A percentile compares a stretch with the other conserved stretches of the same genome.
Evolutionary conservation across 2,888 invertebrate species (phyloP).

Genomic region (Tenthredo notha): DNA sequence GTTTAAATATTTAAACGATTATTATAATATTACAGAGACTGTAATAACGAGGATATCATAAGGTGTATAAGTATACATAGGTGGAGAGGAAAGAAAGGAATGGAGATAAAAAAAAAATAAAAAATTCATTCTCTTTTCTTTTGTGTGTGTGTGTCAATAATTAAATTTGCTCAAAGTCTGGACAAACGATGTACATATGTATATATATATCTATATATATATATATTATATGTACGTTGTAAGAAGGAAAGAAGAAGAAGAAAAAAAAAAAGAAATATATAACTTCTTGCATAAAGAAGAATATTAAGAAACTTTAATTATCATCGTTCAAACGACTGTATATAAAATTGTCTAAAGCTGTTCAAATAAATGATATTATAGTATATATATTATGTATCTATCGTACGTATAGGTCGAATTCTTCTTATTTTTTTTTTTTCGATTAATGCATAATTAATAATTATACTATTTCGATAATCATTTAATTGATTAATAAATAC

Average conservation of each 20-base stretch:
- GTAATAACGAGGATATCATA: background rate
- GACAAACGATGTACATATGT: background rate
- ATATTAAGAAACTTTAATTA: background rate
- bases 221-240: too few relatives aligned
- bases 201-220: background rate
- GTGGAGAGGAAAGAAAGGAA: background rate
- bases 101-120: background rate
- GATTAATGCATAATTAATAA: too few relatives aligned
- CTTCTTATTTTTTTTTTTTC: too few relatives aligned
- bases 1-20: constrained; percentile 34
- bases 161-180: constrained; percentile 10
- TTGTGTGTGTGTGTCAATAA: background rate
- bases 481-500: too few relatives aligned
- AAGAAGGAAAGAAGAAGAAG: background rate
- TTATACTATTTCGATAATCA: too few relatives aligned
- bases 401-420: too few relatives aligned
- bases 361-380: background rate
- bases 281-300: background rate
- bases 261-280: background rate
- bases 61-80: background rate
- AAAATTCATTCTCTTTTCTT: background rate
- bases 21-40: background rate
- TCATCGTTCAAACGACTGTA: background rate
- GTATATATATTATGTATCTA: background rate
- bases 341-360: constrained; percentile 6